These are phyloP conservation scores for Sarcophaga peregrina DNA, from an alignment of 1,140 invertebrate genomes.

Conservation along the genomic window DNA sequence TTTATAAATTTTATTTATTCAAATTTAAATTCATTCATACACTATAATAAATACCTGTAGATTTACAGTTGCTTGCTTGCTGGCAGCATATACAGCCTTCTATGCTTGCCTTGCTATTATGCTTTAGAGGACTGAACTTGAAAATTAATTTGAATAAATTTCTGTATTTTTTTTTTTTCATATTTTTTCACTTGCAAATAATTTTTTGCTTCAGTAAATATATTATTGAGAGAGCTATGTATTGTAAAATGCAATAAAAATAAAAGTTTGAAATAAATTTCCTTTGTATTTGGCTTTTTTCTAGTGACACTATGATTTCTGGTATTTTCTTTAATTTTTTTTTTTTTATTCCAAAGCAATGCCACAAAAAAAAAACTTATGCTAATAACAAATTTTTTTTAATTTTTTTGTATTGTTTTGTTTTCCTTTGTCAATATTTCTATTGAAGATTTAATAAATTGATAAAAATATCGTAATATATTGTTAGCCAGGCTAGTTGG, in stretches of 20 bases:
- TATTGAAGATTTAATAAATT: conserved; percentile 29
- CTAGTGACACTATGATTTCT: too few species aligned
- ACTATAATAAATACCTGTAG: not conserved
- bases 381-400: not conserved
- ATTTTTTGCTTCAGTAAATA: conserved; percentile 19
- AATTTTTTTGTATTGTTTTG: not conserved
- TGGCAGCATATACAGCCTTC: too few species aligned
- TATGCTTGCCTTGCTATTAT: not conserved
- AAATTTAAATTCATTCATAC: not conserved
- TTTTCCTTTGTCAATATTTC: too few species aligned
- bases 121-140: not conserved
- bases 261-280: not conserved
- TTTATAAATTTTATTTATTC: conserved; percentile 22
- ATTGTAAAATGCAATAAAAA: not conserved
- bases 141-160: conserved; percentile 41
- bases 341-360: not conserved
- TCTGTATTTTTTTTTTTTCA: too few species aligned
- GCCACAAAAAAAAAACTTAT: conserved; percentile 23
- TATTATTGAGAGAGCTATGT: not conserved
- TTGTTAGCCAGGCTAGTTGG: not conserved
- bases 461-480: conserved; percentile 38
- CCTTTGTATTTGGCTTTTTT: too few species aligned
- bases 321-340: not conserved
- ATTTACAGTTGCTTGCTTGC: not conserved
- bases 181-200: not conserved